Percentiles rank a stretch among this genome's conserved stretches.
phyloP scores from a whole-genome alignment of 2,113 vertebrate species.

The chimpanzee (Pan troglodytes) region NHGRI_mPanTro3-v2.1_pri NC_072403.2:12962001-12962500 shows the following conservation, averaged over 20 bases:
- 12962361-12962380: not conserved
- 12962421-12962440: not conserved
- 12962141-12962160: not conserved
- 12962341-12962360: not conserved
- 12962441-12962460: not conserved
- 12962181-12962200: accelerated
- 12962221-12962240: accelerated
- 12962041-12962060: slow-evolving; percentile 48
- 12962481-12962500: not conserved
- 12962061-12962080: not conserved
- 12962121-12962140: not conserved
- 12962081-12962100: not conserved
- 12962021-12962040: slow-evolving; percentile 58
- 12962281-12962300: not conserved
- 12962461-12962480: not conserved
- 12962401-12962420: not conserved
- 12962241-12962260: not conserved
- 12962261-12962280: not conserved
- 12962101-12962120: not conserved
- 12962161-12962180: accelerated
- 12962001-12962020: slow-evolving; percentile 62
- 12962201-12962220: not conserved
- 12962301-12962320: not conserved
- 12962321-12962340: not conserved
- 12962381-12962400: not conserved